These are phyloP conservation scores for Heliconius charithonia DNA, from an alignment of 2,888 invertebrate species.

Conservation along the genomic window DNA sequence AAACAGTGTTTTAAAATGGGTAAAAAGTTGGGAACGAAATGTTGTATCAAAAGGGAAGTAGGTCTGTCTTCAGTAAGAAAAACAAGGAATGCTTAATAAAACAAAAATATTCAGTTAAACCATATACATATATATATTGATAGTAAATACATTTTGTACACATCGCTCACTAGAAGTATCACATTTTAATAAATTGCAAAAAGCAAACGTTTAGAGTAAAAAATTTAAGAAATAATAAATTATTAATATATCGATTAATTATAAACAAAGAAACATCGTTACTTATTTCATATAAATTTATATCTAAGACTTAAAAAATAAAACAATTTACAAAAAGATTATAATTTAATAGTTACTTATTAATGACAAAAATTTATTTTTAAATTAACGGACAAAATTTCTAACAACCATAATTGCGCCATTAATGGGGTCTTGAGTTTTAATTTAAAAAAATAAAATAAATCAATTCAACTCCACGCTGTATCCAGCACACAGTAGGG, in stretches of 20 bases:
- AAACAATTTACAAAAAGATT: neutral
- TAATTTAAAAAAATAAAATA: no score
- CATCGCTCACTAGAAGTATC: slow-evolving; percentile 17
- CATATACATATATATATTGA: slow-evolving; percentile 4
- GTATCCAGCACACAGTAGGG: no score
- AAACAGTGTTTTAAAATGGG: no score
- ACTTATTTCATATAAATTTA: neutral
- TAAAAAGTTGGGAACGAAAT: no score
- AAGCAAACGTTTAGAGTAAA: neutral
- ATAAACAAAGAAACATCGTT: neutral
- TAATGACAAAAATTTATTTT: no score
- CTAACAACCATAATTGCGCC: no score
- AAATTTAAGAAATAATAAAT: neutral
- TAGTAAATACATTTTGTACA: slow-evolving; percentile 13
- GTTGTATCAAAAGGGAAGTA: no score
- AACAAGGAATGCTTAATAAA: neutral
- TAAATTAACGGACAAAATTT: no score
- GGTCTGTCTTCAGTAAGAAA: neutral
- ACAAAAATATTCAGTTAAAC: neutral
- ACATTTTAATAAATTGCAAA: slow-evolving; percentile 4
- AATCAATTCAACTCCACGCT: no score
- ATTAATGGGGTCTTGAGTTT: no score
- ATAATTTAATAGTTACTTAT: no score
- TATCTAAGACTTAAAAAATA: neutral
- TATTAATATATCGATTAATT: neutral